Conservation (phyloP, 2,888 invertebrate genomes). For the Girardia tigrina region DNA sequence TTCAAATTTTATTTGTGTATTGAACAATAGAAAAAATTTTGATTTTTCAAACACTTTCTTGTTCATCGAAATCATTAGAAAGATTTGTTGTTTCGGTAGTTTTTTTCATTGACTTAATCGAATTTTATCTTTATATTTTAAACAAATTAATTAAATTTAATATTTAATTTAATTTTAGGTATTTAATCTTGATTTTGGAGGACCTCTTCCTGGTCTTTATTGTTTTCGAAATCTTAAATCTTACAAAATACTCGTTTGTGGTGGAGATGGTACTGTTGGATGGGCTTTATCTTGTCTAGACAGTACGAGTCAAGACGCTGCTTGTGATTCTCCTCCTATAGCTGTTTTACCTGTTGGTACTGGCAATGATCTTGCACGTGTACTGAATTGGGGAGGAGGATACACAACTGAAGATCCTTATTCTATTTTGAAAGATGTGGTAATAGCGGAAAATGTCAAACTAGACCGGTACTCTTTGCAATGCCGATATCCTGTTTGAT, state of each 20-base stretch:
- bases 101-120: no score
- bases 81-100: no score
- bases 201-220: constrained; percentile 71
- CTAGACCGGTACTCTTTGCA: constrained; percentile 49
- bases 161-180: constrained; percentile 55
- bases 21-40: no score
- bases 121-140: no score
- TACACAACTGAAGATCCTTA: constrained; percentile 90
- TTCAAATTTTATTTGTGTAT: no score
- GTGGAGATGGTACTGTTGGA: constrained; percentile 97
- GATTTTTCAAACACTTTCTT: no score
- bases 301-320: constrained; percentile 94
- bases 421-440: constrained; percentile 80
- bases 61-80: no score
- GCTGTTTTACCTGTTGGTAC: constrained; percentile 97
- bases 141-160: no score
- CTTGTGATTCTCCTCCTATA: constrained; percentile 94
- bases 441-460: constrained; percentile 90
- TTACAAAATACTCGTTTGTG: constrained; percentile 96
- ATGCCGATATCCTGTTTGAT: neutral
- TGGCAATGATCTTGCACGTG: constrained; percentile 88
- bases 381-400: constrained; percentile 94
- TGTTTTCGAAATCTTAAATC: constrained; percentile 83
- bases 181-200: constrained; percentile 96
- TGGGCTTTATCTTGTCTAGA: constrained; percentile 97